phyloP scores from a whole-genome alignment of 2,113 vertebrate species.

The human (Homo sapiens) region GRCh38 chrX:68098501-68099000 shows the following conservation, averaged over 20 bases:
- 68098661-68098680: slow-evolving; percentile 50
- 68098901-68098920: neutral
- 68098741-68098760: slow-evolving; percentile 12
- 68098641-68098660: neutral
- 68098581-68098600: slow-evolving; percentile 57
- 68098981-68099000: neutral
- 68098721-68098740: slow-evolving; percentile 36
- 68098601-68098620: neutral
- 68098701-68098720: slow-evolving; percentile 17
- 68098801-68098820: neutral
- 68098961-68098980: neutral
- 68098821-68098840: neutral
- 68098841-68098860: neutral
- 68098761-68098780: slow-evolving; percentile 3
- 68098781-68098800: neutral
- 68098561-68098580: slow-evolving; percentile 38
- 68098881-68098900: neutral
- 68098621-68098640: neutral
- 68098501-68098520: slow-evolving; percentile 43
- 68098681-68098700: slow-evolving; percentile 49
- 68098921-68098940: neutral
- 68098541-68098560: slow-evolving; percentile 42
- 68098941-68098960: neutral
- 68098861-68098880: neutral
- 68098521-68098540: slow-evolving; percentile 29